phyloP scores from a whole-genome alignment of 2,888 invertebrate species.

The Nemurella pictetii region DNA sequence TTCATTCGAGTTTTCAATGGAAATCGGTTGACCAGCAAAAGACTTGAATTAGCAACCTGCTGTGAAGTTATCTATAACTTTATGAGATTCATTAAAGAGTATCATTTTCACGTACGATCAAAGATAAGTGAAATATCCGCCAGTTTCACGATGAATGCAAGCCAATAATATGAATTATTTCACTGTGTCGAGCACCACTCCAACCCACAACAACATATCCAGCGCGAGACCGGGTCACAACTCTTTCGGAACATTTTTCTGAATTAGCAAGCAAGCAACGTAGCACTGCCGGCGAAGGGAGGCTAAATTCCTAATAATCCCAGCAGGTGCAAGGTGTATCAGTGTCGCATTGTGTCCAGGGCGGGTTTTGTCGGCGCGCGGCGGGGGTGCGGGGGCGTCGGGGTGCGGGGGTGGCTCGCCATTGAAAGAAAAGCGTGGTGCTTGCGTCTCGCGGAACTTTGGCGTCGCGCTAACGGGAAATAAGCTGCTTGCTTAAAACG shows the following conservation, averaged over 20 bases:
- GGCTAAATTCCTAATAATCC: constrained; percentile 22
- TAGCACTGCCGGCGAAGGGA: not conserved
- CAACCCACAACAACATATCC: no score
- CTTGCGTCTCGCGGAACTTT: not conserved
- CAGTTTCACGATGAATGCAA: no score
- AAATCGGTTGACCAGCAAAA: no score
- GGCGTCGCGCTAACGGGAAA: constrained; percentile 13
- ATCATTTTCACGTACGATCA: no score
- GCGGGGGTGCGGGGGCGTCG: not conserved
- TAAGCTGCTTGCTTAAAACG: constrained; percentile 12
- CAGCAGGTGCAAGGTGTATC: constrained; percentile 10
- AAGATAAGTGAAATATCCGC: no score
- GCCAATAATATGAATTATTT: no score
- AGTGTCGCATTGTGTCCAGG: constrained; percentile 15
- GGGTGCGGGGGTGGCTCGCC: not conserved
- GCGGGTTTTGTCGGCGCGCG: constrained; percentile 5
- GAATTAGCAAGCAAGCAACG: not conserved
- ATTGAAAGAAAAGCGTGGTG: constrained; percentile 11
- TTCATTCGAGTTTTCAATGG: no score
- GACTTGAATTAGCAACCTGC: no score
- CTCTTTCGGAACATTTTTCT: constrained; percentile 5
- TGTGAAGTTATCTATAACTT: no score
- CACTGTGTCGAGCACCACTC: no score
- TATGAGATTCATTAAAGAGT: no score
- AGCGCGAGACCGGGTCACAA: no score